Base-by-base conservation (phyloP, 2,888 invertebrate genomes). In the Yponomeuta sedellus region DNA sequence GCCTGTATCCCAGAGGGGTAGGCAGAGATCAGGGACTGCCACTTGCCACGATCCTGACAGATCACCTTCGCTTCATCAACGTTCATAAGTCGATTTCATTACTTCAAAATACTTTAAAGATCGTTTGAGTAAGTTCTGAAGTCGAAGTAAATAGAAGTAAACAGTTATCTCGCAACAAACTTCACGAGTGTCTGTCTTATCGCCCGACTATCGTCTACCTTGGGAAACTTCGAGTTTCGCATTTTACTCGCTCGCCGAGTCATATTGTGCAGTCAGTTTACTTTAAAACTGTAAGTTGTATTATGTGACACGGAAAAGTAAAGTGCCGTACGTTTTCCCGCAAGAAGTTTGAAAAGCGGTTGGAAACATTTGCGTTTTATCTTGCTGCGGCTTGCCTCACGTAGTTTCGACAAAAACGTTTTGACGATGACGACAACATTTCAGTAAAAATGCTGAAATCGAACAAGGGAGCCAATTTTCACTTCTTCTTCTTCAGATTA, bases 181-280 rank as follows among this genome's bases (percentile, higher is more conserved):
- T 58, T 58, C 58, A 20, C 58, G 10, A 22, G 10, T 52, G 44
- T 52, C 12, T 16, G 44, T 52, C 58, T 63, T 57, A 44, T 64
- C 52, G 22, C 19, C 19, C 22, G 20, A 64, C 64, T 52, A 39
- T 19, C 39, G 62, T 34, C 34, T 34, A 34, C 34, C 25, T 64
- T 52, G 64, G 19, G 44, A 64, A 77, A 52, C 44, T 52, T 76
- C 75, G 80, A 82, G 75, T 81, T 82, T 76, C 75, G 72, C 75
- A 70, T 74, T 75, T 75, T 72, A 71, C 71, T 69, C 39, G 16
- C 28, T 25, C 19, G 12, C n/a, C 2, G 62, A 61, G 34, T 61
- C 19, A 79, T 84, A 78, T 78, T 83, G 84, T 74, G 76, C 76
- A 77, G 78, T 80, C 83, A 83, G 83, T 82, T 84, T 83, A 81